Evolutionary conservation across 2,797 vertebrate genomes (phyloP).

Genomic region (Hypotaenidia okinawae): DNA sequence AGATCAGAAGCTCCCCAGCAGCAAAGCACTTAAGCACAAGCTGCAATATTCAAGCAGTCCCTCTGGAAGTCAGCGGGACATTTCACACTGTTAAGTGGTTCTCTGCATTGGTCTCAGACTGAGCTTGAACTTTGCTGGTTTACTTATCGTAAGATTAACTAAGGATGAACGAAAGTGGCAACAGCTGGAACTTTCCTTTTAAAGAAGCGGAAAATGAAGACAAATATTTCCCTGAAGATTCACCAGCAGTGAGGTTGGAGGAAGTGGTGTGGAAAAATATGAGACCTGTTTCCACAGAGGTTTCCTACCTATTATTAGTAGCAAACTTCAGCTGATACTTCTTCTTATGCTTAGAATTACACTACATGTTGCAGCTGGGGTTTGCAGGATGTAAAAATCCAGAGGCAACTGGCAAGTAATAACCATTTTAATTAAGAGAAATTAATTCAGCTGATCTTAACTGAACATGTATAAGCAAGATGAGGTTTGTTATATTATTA

Average conservation of each 20-base stretch:
- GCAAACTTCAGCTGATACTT: background rate
- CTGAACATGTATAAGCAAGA: background rate
- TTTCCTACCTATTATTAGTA: conserved; percentile 5
- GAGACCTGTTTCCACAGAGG: background rate
- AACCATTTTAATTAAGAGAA: conserved; percentile 22
- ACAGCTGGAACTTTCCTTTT: conserved; percentile 12
- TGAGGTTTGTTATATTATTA: background rate
- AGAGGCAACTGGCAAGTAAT: background rate
- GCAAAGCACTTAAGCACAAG: background rate
- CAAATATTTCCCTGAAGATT: conserved; percentile 20
- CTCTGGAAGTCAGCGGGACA: background rate
- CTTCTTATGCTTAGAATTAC: background rate
- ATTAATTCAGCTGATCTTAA: conserved; percentile 41
- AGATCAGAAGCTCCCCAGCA: background rate
- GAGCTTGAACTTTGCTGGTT: conserved; percentile 17
- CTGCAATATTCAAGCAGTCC: background rate
- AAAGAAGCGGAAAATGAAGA: conserved; percentile 15
- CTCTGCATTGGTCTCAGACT: background rate
- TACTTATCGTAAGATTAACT: background rate
- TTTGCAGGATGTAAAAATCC: background rate
- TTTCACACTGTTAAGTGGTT: background rate
- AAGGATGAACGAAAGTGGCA: background rate
- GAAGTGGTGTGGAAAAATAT: background rate
- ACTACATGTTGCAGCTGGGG: background rate
- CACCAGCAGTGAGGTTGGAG: background rate